Percentiles rank a stretch among this genome's conserved stretches.
Evolutionary conservation across 2,797 vertebrate genomes (phyloP).

Genomic region (Sebastes nivosus): DNA sequence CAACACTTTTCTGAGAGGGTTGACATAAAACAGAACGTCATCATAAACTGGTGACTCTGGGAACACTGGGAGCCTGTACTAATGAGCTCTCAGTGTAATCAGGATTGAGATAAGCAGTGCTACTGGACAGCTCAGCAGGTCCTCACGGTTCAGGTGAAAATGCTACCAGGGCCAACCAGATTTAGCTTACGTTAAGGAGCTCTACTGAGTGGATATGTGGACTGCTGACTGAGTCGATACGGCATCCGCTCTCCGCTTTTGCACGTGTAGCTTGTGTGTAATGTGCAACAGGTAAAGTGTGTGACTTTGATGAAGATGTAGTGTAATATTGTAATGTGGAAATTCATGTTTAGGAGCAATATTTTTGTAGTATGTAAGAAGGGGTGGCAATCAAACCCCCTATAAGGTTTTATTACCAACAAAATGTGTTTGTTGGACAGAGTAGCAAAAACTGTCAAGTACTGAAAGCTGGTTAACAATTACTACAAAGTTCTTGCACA

Average conservation of each 20-base stretch:
- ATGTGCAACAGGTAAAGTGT: background rate
- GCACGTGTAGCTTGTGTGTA: background rate
- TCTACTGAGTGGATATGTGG: background rate
- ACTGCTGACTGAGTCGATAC: conserved; percentile 6
- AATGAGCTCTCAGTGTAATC: conserved; percentile 16
- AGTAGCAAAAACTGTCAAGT: background rate
- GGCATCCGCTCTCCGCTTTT: background rate
- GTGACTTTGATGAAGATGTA: background rate
- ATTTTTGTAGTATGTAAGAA: background rate
- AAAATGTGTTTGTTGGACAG: background rate
- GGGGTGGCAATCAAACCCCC: background rate
- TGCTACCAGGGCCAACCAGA: background rate
- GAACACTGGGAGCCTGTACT: background rate
- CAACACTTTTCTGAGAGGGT: no score
- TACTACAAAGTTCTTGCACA: background rate
- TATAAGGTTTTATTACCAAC: background rate
- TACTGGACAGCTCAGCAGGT: background rate
- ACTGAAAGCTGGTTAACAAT: background rate
- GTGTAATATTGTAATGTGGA: background rate
- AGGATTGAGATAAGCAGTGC: conserved; percentile 13
- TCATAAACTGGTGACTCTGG: background rate
- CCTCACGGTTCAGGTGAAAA: background rate
- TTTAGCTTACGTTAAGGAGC: conserved; percentile 12
- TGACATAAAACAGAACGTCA: background rate
- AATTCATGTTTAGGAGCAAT: background rate